A percentile compares a stretch with the other conserved stretches of the same genome.
Evolutionary conservation across 2,888 invertebrate species (phyloP).

Genomic region (Pseudolycoriella hygida): DNA sequence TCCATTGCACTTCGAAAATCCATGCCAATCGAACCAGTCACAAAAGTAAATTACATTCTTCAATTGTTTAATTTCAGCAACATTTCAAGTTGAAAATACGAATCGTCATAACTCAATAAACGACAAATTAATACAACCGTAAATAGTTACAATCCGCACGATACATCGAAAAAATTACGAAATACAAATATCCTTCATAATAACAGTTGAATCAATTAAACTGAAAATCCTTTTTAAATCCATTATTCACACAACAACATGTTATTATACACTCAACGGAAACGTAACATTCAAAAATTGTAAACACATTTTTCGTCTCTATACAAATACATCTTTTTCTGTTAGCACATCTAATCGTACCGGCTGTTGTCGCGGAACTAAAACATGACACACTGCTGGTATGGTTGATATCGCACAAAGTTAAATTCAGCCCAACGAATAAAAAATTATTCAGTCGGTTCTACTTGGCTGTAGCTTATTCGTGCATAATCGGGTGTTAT

Average conservation of each 20-base stretch:
- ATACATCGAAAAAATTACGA: background rate
- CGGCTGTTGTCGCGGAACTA: constrained; percentile 47
- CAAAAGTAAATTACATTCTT: background rate
- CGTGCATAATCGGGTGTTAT: background rate
- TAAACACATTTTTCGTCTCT: too few relatives aligned
- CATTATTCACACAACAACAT: background rate
- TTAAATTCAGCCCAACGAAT: too few relatives aligned
- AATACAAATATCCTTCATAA: background rate
- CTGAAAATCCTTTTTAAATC: background rate
- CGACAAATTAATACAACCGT: too few relatives aligned
- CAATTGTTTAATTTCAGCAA: background rate
- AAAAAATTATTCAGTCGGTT: too few relatives aligned
- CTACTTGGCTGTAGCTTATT: background rate
- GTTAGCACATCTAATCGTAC: constrained; percentile 32
- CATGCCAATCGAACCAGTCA: constrained; percentile 34
- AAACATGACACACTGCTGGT: constrained; percentile 9
- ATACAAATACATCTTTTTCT: too few relatives aligned
- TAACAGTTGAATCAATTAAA: background rate
- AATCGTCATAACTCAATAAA: too few relatives aligned
- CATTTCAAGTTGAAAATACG: background rate
- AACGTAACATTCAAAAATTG: too few relatives aligned
- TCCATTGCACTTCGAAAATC: constrained; percentile 98
- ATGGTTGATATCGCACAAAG: background rate
- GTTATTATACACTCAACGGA: background rate
- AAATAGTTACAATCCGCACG: background rate